Evolutionary conservation across 1,140 invertebrate genomes (phyloP), one percentile per base, ranked within the genome.

Genomic region (Ladona fulva): DNA sequence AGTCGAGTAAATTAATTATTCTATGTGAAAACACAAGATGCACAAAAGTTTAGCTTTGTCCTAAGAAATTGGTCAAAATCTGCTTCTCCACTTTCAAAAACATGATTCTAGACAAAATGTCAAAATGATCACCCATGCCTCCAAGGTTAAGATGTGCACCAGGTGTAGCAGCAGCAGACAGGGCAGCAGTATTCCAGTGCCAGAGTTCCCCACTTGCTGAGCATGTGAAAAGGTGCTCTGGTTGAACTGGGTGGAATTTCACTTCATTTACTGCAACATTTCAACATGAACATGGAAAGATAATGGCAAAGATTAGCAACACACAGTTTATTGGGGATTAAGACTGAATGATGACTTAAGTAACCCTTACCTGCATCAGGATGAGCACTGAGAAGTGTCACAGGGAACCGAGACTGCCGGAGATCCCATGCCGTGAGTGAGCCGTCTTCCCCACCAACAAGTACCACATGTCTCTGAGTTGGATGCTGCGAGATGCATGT

Each of bases 341-440:
- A 76, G 44, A 19, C 24, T 11, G n/a, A 42, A 42, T 24, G 11
- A 25, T 25, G 10, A 74, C 11, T 22, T 78, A 1, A 19, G 77
- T 14, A 76, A 77, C 66, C 11, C 37, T 8, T 81, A 87, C 86
- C 90, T 44, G 92, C 85, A 77, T 90, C 91, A 0, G 88, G 86
- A 83, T 96, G 94, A 16, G 93, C 94, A 80, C 90, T 92, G 0
- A 96, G 85, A 78, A 94, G 87, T 0, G 93, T 93, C 66, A 93
- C 90, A 1, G 95, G 94, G 82, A 91, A 93, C 5, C 90, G 90
- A 42, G 94, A 92, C 79, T 94, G 90, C 37, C 95, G 86, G 78
- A 96, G 85, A 85, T 97, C 95, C 95, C 95, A 97, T 0, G 95
- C 90, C n/a, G 93, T 93, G 24, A 96, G 85, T 25, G 91, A 90